These are phyloP conservation scores for Desmophyllum pertusum DNA, from an alignment of 92 coral and sea anemone species.

Conservation along the genomic window DNA sequence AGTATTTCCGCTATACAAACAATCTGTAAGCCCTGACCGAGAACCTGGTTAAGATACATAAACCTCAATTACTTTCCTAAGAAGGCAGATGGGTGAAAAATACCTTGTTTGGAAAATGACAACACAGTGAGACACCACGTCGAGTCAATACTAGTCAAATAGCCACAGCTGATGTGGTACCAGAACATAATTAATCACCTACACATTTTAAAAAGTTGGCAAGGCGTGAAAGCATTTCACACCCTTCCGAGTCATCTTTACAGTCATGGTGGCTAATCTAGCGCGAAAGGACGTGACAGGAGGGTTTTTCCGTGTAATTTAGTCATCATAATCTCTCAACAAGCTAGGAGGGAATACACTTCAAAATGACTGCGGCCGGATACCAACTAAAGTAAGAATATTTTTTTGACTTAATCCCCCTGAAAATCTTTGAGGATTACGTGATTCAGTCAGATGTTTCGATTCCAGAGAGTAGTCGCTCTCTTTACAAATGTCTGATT, in stretches of 20 bases:
- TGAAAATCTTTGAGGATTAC: background rate
- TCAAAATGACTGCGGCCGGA: background rate
- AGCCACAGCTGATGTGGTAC: background rate
- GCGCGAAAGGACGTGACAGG: slow-evolving; percentile 32
- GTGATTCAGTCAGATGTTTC: background rate
- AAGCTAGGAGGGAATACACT: background rate
- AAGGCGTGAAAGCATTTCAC: slow-evolving; percentile 25
- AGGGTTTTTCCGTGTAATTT: background rate
- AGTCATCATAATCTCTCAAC: background rate
- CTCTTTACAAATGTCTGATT: background rate
- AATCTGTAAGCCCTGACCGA: slow-evolving; percentile 15
- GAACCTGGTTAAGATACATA: background rate
- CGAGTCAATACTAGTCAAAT: background rate
- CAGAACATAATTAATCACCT: slow-evolving; percentile 15
- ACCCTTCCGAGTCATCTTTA: slow-evolving; percentile 46
- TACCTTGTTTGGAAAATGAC: slow-evolving; percentile 14
- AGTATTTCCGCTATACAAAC: slow-evolving; percentile 21
- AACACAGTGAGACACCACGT: background rate
- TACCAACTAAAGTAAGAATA: background rate
- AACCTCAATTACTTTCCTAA: background rate
- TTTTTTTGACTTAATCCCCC: background rate
- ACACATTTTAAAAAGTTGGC: background rate
- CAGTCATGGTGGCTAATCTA: slow-evolving; percentile 32
- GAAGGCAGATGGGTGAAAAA: slow-evolving; percentile 1
- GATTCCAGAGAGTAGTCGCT: background rate